Evolutionary conservation across 2,113 vertebrate species (phyloP).

Genomic region (Panthera tigris): DNA sequence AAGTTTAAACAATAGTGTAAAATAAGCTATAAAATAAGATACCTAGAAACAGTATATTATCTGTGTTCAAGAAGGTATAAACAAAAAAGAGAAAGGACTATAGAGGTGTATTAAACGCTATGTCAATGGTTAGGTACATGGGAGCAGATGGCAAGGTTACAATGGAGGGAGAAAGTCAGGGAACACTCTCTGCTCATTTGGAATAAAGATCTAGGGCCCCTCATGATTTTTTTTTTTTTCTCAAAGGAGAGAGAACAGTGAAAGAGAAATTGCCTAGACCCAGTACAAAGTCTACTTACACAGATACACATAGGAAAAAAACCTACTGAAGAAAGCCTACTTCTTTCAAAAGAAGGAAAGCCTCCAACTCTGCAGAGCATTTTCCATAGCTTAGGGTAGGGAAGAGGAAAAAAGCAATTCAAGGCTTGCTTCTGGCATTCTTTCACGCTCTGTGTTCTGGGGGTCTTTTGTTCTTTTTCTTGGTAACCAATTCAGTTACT

Average conservation of each 20-base stretch:
- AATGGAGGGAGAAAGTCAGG: background rate
- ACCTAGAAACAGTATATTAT: background rate
- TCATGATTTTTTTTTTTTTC: background rate
- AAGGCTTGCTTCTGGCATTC: background rate
- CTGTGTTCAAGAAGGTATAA: background rate
- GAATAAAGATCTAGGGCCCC: background rate
- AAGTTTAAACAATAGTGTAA: background rate
- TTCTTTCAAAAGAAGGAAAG: slow-evolving; percentile 13
- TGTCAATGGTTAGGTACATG: background rate
- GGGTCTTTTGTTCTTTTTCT: background rate
- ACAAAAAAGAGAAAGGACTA: background rate
- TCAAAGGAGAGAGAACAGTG: background rate
- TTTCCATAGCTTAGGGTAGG: background rate
- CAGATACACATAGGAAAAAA: background rate
- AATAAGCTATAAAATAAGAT: background rate
- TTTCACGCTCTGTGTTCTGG: background rate
- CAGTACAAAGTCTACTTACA: background rate
- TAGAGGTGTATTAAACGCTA: background rate
- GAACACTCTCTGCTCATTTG: background rate
- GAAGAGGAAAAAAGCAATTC: background rate
- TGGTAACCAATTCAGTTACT: background rate
- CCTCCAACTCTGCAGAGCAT: background rate
- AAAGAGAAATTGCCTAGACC: background rate
- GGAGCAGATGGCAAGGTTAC: background rate
- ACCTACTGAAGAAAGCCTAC: background rate